phyloP scores from a whole-genome alignment of 2,113 vertebrate genomes.

The Mionectes macconnelli region DNA sequence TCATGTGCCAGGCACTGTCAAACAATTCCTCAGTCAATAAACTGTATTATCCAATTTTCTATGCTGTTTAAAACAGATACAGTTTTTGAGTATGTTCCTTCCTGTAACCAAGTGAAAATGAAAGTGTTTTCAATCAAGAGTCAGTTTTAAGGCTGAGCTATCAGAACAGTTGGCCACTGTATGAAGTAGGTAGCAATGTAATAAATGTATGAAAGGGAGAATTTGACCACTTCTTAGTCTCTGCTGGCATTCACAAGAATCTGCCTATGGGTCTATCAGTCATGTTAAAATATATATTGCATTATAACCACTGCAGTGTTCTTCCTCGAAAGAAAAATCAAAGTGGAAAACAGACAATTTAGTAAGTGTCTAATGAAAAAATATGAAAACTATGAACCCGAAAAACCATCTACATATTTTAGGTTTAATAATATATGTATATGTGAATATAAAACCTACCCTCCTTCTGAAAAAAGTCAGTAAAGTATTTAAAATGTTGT shows the following conservation, averaged over 20 bases:
- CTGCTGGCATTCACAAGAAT: background rate
- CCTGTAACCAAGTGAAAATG: background rate
- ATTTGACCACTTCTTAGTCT: background rate
- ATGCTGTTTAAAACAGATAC: background rate
- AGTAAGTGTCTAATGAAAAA: background rate
- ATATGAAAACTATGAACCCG: background rate
- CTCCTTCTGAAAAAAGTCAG: background rate
- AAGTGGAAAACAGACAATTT: background rate
- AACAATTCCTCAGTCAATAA: background rate
- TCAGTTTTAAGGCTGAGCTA: background rate
- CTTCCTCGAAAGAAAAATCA: background rate
- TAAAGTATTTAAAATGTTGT: background rate
- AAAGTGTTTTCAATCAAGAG: background rate
- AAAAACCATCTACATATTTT: background rate
- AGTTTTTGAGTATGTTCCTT: background rate
- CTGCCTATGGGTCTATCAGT: background rate
- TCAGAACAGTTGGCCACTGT: background rate
- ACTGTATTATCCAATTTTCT: background rate
- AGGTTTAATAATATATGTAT: background rate
- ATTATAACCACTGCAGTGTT: background rate
- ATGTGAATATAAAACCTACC: background rate
- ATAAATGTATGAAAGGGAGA: background rate
- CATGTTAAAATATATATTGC: background rate
- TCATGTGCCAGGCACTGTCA: accelerated
- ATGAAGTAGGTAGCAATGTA: background rate